Percentiles rank a stretch among this genome's conserved stretches.
Evolutionary conservation across 2,113 vertebrate species (phyloP).

Genomic region (zebrafish (Danio rerio)): DNA sequence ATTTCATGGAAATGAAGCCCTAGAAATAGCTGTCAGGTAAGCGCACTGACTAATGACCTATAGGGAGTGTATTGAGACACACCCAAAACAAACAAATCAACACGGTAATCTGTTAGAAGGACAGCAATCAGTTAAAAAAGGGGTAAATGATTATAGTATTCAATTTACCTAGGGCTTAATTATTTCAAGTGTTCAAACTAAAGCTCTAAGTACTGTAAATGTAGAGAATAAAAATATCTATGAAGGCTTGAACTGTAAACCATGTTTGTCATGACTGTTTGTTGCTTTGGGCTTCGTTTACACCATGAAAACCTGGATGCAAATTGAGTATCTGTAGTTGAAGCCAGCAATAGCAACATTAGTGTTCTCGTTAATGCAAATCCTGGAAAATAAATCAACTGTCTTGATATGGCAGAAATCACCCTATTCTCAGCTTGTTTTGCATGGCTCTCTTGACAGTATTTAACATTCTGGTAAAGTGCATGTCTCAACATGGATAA

Average conservation of each 20-base stretch:
- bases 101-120: too few relatives aligned
- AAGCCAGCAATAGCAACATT: background rate
- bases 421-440: background rate
- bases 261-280: background rate
- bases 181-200: too few relatives aligned
- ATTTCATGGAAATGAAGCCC: too few relatives aligned
- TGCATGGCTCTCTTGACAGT: background rate
- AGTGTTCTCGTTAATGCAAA: background rate
- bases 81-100: too few relatives aligned
- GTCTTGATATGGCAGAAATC: background rate
- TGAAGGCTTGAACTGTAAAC: background rate
- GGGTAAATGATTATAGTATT: too few relatives aligned
- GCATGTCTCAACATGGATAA: conserved; percentile 8
- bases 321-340: background rate
- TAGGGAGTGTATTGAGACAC: too few relatives aligned
- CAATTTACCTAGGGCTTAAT: too few relatives aligned
- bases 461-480: background rate
- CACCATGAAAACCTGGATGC: background rate
- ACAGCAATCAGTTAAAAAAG: too few relatives aligned
- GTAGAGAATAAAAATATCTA: too few relatives aligned
- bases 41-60: too few relatives aligned
- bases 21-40: too few relatives aligned
- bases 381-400: background rate
- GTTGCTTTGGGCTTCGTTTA: background rate
- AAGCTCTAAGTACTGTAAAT: too few relatives aligned